phyloP scores from a whole-genome alignment of 2,113 vertebrate genomes.

The Sebastes fasciatus region DNA sequence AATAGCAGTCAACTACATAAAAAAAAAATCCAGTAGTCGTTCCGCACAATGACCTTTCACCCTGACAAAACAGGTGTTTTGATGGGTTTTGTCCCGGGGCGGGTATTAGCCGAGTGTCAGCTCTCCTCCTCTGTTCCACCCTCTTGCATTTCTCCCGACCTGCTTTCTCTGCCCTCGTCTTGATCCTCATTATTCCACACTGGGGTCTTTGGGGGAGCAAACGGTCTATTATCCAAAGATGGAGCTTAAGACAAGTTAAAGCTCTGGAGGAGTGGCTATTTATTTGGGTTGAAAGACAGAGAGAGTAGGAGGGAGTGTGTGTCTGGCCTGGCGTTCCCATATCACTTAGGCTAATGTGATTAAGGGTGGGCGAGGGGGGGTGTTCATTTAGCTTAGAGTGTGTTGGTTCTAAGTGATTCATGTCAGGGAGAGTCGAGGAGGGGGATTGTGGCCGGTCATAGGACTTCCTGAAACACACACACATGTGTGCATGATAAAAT shows the following conservation, averaged over 20 bases:
- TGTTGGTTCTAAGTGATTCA: constrained; percentile 75
- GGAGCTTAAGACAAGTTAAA: constrained; percentile 81
- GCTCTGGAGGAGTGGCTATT: constrained; percentile 77
- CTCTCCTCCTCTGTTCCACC: constrained; percentile 64
- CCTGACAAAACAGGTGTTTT: constrained; percentile 69
- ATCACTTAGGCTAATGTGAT: constrained; percentile 85
- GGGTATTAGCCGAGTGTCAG: constrained; percentile 61
- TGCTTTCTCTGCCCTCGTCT: constrained; percentile 67
- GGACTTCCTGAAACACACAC: constrained; percentile 55
- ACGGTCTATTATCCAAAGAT: constrained; percentile 76
- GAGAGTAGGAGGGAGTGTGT: constrained; percentile 71
- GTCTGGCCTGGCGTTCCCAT: constrained; percentile 80
- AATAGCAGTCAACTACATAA: constrained; percentile 12
- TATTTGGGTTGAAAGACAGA: constrained; percentile 72
- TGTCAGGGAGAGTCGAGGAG: constrained; percentile 42
- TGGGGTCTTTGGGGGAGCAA: constrained; percentile 68
- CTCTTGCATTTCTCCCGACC: constrained; percentile 63
- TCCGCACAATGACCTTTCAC: constrained; percentile 36
- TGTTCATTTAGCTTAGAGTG: constrained; percentile 72
- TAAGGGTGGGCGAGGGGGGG: constrained; percentile 63
- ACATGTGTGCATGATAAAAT: constrained; percentile 18
- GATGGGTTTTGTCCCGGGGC: constrained; percentile 60
- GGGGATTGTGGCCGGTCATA: constrained; percentile 51
- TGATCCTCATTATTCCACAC: constrained; percentile 81
- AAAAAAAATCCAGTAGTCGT: constrained; percentile 15